A percentile compares a stretch with the other conserved stretches of the same genome.
These are phyloP conservation scores for Cisticola juncidis DNA, from an alignment of 2,113 vertebrate genomes.

Conservation along the genomic window DNA sequence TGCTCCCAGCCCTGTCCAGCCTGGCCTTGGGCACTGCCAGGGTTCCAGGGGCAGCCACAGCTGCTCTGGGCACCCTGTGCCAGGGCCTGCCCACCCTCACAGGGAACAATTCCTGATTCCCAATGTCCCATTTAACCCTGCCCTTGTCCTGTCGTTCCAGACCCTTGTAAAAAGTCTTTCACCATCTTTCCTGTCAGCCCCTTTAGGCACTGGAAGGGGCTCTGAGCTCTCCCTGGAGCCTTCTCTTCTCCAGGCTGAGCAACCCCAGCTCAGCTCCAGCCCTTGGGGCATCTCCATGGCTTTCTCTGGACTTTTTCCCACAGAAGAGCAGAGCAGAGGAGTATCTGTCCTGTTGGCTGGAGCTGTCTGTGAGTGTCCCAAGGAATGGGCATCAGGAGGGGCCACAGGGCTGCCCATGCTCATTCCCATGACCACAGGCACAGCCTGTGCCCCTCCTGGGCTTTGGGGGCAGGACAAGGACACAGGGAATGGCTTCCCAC, in stretches of 20 bases:
- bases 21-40: not conserved
- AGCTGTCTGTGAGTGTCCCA: not conserved
- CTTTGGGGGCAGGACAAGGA: not conserved
- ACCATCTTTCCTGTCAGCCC: not conserved
- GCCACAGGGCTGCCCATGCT: not conserved
- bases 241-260: not conserved
- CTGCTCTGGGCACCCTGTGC: not conserved
- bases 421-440: fast-evolving
- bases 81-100: fast-evolving
- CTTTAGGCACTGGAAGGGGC: fast-evolving
- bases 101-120: not conserved
- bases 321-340: not conserved
- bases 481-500: no score
- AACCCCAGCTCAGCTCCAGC: not conserved
- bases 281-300: not conserved
- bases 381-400: not conserved
- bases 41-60: not conserved
- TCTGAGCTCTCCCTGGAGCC: fast-evolving
- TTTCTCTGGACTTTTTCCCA: not conserved
- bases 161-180: not conserved
- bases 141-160: not conserved
- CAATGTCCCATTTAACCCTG: not conserved
- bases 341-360: not conserved
- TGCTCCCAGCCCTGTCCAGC: fast-evolving
- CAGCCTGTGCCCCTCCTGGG: not conserved